Conservation (phyloP, 2,113 vertebrate genomes). For the Gymnarchus niloticus region DNA sequence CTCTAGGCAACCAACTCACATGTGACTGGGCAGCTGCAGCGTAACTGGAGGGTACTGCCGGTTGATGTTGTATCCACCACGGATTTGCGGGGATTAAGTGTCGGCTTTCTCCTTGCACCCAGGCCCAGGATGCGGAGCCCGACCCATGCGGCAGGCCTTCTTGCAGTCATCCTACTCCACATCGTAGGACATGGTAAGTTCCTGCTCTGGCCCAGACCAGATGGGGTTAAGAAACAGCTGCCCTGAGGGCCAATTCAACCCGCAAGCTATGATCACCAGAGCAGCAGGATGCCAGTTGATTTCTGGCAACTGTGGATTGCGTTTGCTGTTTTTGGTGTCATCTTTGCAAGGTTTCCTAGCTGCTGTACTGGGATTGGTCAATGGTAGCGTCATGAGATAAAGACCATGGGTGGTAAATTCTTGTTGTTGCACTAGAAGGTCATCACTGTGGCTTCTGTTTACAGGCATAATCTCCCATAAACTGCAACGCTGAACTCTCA, state of each 20-base stretch:
- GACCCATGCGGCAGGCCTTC: constrained; percentile 44
- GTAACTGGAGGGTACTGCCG: background rate
- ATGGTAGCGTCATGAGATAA: background rate
- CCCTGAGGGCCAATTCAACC: background rate
- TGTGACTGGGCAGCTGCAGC: background rate
- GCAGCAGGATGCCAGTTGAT: background rate
- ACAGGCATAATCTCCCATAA: background rate
- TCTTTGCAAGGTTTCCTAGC: background rate
- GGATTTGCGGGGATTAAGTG: background rate
- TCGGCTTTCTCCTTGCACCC: constrained; percentile 35
- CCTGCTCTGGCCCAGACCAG: background rate
- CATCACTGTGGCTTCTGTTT: background rate
- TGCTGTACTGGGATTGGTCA: background rate
- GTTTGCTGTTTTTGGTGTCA: background rate
- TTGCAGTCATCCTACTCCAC: constrained; percentile 48
- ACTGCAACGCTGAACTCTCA: background rate
- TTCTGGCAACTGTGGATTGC: background rate
- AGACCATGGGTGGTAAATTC: background rate
- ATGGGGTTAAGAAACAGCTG: background rate
- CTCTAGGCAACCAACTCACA: background rate
- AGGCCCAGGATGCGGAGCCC: constrained; percentile 61
- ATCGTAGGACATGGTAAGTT: constrained; percentile 59
- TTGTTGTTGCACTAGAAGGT: background rate
- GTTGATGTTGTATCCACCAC: background rate
- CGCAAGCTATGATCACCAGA: background rate